Base-by-base conservation (phyloP, 2,888 invertebrate genomes). In the Clunio marinus region DNA sequence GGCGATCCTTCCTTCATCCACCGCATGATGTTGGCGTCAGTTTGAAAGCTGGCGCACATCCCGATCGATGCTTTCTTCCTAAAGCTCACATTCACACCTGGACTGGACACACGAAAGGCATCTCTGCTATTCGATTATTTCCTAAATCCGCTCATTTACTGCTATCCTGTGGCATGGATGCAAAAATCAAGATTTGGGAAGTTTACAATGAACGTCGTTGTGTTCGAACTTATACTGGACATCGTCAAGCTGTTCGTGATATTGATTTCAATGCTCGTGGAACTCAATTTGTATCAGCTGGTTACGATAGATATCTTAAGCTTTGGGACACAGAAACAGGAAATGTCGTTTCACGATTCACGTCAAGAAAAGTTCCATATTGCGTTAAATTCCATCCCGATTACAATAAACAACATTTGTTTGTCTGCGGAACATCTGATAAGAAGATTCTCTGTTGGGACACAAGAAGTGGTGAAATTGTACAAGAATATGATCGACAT, bases 371-470 rank as follows among this genome's bases (percentile, higher is more conserved):
- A 80, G 94, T 98, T 74, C 94, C 99, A 0, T 99, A 97, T 80
- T 99, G 98, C 78, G 91, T 93, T 55, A 97, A 96, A 81, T 99
- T 97, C 78, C 90, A 99, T 80, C 99, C 99, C 0, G 98, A 99
- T 75, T 88, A 88, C 60, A 96, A 95, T 75, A 98, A 98, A 74
- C 98, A 98, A 75, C 91, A 98, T 79, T 83, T 99, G 24, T 98
- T 99, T 81, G 95, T 99, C 1, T 95, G 96, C 60, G 99, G 99
- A 69, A 98, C 97, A 1, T 95, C 96, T 0, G 98, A 99, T 76
- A 99, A 99, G 80, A 99, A 99, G 82, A 99, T 99, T 72, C 92
- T 99, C 75, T 99, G 97, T 77, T 99, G 98, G 97, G 99, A 99
- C 78, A 91, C 85, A 1, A 83, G 99, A 15, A 89, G 90, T 70